These are phyloP conservation scores for Keiferia lycopersicella DNA, from an alignment of 2,888 invertebrate genomes.

Conservation along the genomic window DNA sequence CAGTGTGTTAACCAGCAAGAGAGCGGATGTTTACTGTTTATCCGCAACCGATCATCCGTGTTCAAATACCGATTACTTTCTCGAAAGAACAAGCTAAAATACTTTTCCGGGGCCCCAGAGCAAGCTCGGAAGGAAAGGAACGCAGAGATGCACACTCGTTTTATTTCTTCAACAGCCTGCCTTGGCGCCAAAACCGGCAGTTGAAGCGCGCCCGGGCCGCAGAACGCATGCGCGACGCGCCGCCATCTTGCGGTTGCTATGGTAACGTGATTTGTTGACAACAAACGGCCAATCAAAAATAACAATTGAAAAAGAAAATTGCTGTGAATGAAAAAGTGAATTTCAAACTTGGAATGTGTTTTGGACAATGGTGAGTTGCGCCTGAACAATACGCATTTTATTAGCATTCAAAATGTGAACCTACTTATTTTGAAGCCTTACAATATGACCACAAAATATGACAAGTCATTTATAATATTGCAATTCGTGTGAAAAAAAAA, in stretches of 20 bases:
- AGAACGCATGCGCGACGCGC: constrained; percentile 58
- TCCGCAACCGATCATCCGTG: constrained; percentile 23
- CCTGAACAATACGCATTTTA: background rate
- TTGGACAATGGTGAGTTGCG: constrained; percentile 25
- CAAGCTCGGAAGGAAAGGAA: constrained; percentile 46
- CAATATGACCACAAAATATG: background rate
- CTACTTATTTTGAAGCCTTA: constrained; percentile 1
- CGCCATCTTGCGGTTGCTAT: constrained; percentile 65
- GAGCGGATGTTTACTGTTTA: constrained; percentile 13
- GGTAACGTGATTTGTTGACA: constrained; percentile 59
- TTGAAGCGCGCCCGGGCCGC: constrained; percentile 49
- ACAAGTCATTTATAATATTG: too few relatives aligned
- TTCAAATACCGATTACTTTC: constrained; percentile 14
- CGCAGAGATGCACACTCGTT: constrained; percentile 33
- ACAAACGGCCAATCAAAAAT: constrained; percentile 42
- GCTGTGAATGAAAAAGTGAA: background rate
- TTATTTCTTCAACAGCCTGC: constrained; percentile 28
- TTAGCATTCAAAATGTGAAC: background rate
- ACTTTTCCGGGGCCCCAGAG: constrained; percentile 47
- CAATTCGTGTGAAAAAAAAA: too few relatives aligned
- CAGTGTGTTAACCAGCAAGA: background rate
- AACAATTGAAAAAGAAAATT: constrained; percentile 11
- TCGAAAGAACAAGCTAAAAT: constrained; percentile 25
- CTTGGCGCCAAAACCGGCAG: constrained; percentile 74
- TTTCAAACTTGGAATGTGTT: constrained; percentile 3